Evolutionary conservation across 2,797 vertebrate species (phyloP).

Genomic region (Sebastes kiyomatsui): DNA sequence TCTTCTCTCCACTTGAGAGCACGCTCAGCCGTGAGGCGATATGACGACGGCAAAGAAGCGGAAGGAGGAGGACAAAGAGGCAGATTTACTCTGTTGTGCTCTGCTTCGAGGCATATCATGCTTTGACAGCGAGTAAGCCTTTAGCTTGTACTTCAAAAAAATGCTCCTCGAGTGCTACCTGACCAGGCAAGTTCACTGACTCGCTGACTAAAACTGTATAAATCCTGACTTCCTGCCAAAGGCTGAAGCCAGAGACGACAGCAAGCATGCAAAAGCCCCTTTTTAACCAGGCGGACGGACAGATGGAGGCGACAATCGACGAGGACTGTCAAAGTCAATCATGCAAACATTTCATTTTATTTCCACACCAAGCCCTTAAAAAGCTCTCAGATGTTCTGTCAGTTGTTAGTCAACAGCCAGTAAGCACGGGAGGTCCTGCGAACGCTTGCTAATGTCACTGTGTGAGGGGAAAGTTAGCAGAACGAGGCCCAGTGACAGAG

Average conservation of each 20-base stretch:
- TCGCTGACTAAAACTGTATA: conserved; percentile 2
- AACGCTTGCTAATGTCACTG: neutral
- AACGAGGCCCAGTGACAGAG: conserved; percentile 6
- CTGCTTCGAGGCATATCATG: conserved; percentile 63
- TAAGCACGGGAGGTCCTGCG: conserved; percentile 20
- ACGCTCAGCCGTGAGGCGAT: conserved; percentile 21
- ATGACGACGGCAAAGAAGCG: conserved; percentile 35
- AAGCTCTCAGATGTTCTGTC: conserved; percentile 17
- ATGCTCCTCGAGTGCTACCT: conserved; percentile 54
- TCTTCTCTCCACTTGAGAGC: conserved; percentile 40
- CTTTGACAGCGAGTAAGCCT: conserved; percentile 63
- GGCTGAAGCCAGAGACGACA: conserved; percentile 24
- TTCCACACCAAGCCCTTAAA: conserved; percentile 1
- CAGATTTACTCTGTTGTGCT: conserved; percentile 46
- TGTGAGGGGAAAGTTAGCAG: conserved; percentile 19
- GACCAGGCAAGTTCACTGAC: conserved; percentile 61
- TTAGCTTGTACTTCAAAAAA: conserved; percentile 47
- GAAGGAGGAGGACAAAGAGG: conserved; percentile 55
- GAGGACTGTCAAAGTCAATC: conserved; percentile 14
- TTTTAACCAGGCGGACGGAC: conserved; percentile 1
- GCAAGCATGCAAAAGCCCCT: conserved; percentile 47
- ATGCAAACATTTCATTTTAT: conserved; percentile 37
- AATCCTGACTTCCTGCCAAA: conserved; percentile 52
- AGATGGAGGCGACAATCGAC: neutral
- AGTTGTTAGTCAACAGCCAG: conserved; percentile 64